A percentile compares a stretch with the other conserved stretches of the same genome.
These are phyloP conservation scores for Drosophila aff. DNA, from an alignment of 1,140 invertebrate species.

Conservation along the genomic window DNA sequence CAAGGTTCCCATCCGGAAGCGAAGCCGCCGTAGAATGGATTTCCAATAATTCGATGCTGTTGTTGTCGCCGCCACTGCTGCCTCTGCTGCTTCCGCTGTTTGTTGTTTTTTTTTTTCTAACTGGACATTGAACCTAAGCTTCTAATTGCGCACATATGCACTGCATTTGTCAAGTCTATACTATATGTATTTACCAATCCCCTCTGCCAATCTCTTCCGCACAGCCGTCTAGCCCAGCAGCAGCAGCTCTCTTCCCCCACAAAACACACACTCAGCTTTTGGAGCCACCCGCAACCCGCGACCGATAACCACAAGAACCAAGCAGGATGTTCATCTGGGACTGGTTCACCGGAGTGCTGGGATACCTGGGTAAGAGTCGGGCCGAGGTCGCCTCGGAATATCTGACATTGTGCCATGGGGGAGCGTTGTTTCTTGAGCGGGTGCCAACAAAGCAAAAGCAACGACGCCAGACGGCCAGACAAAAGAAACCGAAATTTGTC, in stretches of 20 bases:
- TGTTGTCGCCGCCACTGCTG: constrained; percentile 14
- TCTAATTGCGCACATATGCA: constrained; percentile 48
- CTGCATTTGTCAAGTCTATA: neutral
- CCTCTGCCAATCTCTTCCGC: constrained; percentile 5
- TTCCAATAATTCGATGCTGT: constrained; percentile 36
- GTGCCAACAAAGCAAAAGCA: constrained; percentile 76
- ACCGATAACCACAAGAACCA: constrained; percentile 49
- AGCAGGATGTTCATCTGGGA: constrained; percentile 97
- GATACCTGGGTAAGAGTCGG: constrained; percentile 93
- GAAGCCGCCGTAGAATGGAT: constrained; percentile 35
- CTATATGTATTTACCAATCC: constrained; percentile 1
- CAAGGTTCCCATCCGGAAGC: constrained; percentile 59
- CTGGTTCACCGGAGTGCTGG: constrained; percentile 98
- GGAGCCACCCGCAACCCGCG: constrained; percentile 61
- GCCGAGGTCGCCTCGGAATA: constrained; percentile 18
- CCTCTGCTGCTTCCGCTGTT: neutral
- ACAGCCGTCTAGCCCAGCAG: constrained; percentile 65
- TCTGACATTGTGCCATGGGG: constrained; percentile 62
- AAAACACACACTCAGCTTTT: constrained; percentile 57
- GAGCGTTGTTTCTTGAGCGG: constrained; percentile 68
- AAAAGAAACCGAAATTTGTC: constrained; percentile 58
- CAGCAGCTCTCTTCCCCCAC: constrained; percentile 68
- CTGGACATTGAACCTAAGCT: constrained; percentile 70
- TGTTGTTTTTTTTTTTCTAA: constrained; percentile 11
- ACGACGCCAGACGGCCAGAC: constrained; percentile 29